Conservation (phyloP, 2,797 vertebrate genomes). For the Lepilemur ruficaudatus region DNA sequence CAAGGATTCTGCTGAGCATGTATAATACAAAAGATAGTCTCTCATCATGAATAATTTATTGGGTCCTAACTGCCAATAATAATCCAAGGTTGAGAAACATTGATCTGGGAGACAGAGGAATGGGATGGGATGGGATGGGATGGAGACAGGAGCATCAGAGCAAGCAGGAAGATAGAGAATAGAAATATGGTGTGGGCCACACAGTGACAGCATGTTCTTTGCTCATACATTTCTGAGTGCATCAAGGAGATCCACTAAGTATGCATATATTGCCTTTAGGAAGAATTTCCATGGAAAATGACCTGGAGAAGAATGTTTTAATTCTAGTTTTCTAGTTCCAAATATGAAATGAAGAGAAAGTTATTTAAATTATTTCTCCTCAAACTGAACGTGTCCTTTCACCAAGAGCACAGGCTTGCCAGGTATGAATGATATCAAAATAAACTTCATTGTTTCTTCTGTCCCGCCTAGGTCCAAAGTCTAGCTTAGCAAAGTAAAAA, state of each 20-base stretch:
- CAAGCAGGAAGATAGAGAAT: neutral
- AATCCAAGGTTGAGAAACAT: neutral
- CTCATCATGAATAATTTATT: neutral
- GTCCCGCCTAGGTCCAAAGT: neutral
- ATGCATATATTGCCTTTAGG: neutral
- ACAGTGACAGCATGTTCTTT: neutral
- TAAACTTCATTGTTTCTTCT: neutral
- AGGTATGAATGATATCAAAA: neutral
- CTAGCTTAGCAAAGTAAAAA: neutral
- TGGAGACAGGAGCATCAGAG: neutral
- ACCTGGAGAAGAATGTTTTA: neutral
- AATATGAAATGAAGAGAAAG: neutral
- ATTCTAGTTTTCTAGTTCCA: neutral
- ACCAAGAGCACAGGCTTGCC: neutral
- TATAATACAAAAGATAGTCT: neutral
- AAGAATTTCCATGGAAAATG: neutral
- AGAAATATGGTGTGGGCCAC: neutral
- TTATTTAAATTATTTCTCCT: slow-evolving; percentile 9
- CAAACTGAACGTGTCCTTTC: neutral
- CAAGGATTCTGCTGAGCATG: neutral
- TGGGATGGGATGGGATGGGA: too few species aligned
- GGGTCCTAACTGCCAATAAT: neutral
- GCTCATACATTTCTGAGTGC: neutral
- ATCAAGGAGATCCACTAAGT: neutral
- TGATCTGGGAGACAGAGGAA: neutral